A percentile compares a stretch with the other conserved stretches of the same genome.
These are phyloP conservation scores for Suillia variegata DNA, from an alignment of 2,888 invertebrate genomes.

Conservation along the genomic window DNA sequence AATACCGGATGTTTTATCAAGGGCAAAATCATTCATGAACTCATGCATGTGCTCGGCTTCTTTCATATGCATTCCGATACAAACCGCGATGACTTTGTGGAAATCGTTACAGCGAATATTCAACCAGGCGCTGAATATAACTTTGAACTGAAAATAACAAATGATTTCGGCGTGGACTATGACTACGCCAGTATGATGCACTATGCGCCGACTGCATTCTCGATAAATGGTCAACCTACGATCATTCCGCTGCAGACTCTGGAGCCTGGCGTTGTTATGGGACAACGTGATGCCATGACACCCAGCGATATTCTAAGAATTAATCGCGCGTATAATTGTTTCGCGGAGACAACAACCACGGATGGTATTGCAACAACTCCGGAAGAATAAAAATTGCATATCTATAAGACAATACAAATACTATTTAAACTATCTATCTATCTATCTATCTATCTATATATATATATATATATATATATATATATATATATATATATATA, in stretches of 20 bases:
- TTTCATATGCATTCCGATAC: slow-evolving; percentile 80
- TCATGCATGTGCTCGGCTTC: slow-evolving; percentile 80
- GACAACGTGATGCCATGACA: slow-evolving; percentile 51
- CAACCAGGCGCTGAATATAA: slow-evolving; percentile 69
- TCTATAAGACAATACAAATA: too few species aligned
- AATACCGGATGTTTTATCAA: too few species aligned
- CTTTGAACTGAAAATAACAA: slow-evolving; percentile 74
- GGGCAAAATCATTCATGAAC: too few species aligned
- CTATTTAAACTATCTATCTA: too few species aligned
- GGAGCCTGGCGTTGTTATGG: slow-evolving; percentile 44
- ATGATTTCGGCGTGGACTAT: too few species aligned
- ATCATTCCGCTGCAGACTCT: slow-evolving; percentile 65
- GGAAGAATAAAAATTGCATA: too few species aligned
- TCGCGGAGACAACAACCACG: too few species aligned
- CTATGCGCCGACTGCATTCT: slow-evolving; percentile 76
- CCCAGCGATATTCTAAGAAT: slow-evolving; percentile 50
- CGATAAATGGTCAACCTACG: slow-evolving; percentile 71
- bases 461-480: too few species aligned
- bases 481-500: too few species aligned
- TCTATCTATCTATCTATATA: too few species aligned
- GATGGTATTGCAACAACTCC: too few species aligned
- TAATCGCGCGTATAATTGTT: too few species aligned
- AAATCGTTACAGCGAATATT: slow-evolving; percentile 63
- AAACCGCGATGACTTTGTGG: slow-evolving; percentile 73
- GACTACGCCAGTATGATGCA: slow-evolving; percentile 83